Evolutionary conservation across 2,113 vertebrate genomes (phyloP).

Genomic region (Catagonus wagneri): DNA sequence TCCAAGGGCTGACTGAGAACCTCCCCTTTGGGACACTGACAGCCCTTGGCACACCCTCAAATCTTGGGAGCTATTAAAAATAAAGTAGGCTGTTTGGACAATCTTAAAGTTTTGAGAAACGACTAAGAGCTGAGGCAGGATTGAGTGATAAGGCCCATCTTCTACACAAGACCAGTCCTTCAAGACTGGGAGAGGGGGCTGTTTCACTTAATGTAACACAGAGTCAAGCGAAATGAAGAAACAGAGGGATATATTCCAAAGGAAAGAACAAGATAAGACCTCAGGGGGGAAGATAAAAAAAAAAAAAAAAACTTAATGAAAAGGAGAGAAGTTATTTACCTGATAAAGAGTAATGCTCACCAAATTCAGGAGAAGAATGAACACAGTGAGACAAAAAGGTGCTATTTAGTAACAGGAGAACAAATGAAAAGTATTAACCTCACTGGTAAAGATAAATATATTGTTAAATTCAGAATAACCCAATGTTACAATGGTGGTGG

Average conservation of each 20-base stretch:
- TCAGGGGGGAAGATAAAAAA: too few species aligned
- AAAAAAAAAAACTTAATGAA: neutral
- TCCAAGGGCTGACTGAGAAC: neutral
- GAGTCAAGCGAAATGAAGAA: neutral
- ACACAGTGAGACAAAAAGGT: neutral
- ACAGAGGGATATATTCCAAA: neutral
- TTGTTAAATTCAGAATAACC: neutral
- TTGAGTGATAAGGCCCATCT: neutral
- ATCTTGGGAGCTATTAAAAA: neutral
- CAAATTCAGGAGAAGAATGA: neutral
- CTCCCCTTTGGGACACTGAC: neutral
- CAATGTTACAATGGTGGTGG: neutral
- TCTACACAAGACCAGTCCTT: neutral
- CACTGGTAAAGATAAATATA: neutral
- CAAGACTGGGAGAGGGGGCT: neutral
- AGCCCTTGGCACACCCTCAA: neutral
- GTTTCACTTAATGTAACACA: neutral
- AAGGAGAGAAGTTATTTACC: neutral
- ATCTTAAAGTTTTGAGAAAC: neutral
- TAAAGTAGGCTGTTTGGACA: neutral
- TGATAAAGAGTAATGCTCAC: neutral
- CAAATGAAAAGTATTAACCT: neutral
- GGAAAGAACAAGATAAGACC: neutral
- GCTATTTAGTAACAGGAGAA: neutral
- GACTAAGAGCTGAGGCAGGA: neutral